Percentiles rank a stretch among this genome's conserved stretches.
Conservation (phyloP, 2,797 vertebrate genomes). For the Pygocentrus nattereri region DNA sequence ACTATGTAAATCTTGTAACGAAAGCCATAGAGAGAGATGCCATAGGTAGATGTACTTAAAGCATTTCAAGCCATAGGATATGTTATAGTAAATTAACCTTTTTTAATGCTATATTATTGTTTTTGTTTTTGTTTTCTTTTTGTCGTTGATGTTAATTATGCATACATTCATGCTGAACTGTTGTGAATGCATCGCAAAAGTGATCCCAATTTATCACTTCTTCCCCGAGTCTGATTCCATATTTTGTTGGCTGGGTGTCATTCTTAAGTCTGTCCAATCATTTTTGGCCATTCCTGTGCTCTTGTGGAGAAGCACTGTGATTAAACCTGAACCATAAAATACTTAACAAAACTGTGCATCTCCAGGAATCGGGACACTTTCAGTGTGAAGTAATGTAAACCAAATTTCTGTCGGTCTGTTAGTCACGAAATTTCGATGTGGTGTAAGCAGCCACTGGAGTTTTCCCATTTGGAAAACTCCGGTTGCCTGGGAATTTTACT, state of each 20-base stretch:
- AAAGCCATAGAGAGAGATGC: slow-evolving; percentile 49
- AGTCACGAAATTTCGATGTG: too few species aligned
- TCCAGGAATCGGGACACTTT: too few species aligned
- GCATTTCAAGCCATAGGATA: slow-evolving; percentile 49
- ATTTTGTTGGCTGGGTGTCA: background rate
- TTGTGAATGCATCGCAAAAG: background rate
- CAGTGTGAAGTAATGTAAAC: too few species aligned
- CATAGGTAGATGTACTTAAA: slow-evolving; percentile 21
- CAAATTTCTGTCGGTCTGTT: too few species aligned
- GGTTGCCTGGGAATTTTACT: too few species aligned
- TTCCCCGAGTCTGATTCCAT: background rate
- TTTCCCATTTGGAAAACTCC: too few species aligned
- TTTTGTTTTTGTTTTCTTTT: background rate
- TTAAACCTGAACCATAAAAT: too few species aligned
- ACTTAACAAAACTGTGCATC: too few species aligned
- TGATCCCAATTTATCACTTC: background rate
- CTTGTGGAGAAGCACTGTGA: too few species aligned
- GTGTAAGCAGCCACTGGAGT: too few species aligned
- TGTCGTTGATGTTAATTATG: background rate
- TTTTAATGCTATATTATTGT: slow-evolving; percentile 13
- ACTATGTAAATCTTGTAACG: slow-evolving; percentile 37
- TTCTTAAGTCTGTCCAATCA: background rate
- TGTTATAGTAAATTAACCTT: background rate
- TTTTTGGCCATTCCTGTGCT: background rate
- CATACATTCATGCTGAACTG: background rate